Conservation (phyloP, 2,888 invertebrate species). For the Rhorus exstirpatorius region DNA sequence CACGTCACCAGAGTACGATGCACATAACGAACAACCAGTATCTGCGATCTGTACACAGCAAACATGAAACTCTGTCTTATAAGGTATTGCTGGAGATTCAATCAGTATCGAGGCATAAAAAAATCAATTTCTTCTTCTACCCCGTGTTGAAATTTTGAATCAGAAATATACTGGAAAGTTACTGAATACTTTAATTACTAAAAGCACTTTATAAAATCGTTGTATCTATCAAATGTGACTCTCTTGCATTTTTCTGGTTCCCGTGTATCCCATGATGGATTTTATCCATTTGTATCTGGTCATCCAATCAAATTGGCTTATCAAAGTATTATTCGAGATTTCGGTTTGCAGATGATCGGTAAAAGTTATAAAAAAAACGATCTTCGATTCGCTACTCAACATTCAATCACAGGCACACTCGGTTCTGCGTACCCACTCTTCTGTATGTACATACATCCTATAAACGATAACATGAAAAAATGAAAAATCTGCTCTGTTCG, state of each 20-base stretch:
- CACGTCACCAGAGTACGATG: not conserved
- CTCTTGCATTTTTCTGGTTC: not conserved
- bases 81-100: too few species aligned
- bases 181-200: too few species aligned
- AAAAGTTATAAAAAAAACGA: not conserved
- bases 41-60: not conserved
- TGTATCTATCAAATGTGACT: too few species aligned
- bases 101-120: too few species aligned
- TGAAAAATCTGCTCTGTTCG: not conserved
- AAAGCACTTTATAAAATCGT: too few species aligned
- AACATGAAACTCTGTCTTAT: too few species aligned
- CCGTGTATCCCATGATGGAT: not conserved
- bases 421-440: not conserved
- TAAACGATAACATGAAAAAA: too few species aligned
- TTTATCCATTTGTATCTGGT: not conserved
- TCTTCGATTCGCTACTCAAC: not conserved
- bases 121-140: too few species aligned
- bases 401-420: not conserved
- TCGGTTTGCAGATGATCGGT: not conserved
- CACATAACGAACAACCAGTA: not conserved
- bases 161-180: too few species aligned
- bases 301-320: not conserved
- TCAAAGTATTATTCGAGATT: not conserved
- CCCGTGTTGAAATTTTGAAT: too few species aligned
- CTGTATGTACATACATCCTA: not conserved